Evolutionary conservation across 1,140 invertebrate genomes (phyloP).

Genomic region (Lasaia peninsularis): DNA sequence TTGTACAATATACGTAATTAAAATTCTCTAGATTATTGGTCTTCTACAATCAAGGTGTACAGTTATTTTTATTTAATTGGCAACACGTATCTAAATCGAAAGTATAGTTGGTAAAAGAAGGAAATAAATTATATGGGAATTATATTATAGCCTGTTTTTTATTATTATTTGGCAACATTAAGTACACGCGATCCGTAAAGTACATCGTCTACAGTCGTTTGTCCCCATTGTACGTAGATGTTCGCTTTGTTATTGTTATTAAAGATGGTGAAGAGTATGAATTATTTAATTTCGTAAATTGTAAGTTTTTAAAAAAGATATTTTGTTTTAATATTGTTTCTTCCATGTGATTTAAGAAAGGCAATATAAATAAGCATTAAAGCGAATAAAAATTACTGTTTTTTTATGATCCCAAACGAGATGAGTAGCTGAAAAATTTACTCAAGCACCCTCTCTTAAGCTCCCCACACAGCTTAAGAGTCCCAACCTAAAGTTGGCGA

Average conservation of each 20-base stretch:
- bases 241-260: conserved; percentile 70
- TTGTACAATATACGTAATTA: no score
- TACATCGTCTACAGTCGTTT: conserved; percentile 18
- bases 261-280: conserved; percentile 38
- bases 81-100: no score
- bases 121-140: no score
- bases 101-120: no score
- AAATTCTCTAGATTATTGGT: no score
- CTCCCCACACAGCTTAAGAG: no score
- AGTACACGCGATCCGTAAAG: not conserved
- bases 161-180: not conserved
- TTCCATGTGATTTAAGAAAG: conserved; percentile 69
- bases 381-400: conserved; percentile 41
- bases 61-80: no score
- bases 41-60: no score
- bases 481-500: no score
- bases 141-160: no score
- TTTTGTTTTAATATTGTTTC: conserved; percentile 66
- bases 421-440: no score
- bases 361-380: conserved; percentile 66
- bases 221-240: conserved; percentile 33
- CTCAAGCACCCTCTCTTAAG: no score
- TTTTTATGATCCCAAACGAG: not conserved
- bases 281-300: conserved; percentile 63
- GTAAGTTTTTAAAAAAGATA: conserved; percentile 51